phyloP scores from a whole-genome alignment of 2,888 invertebrate species.

The Drosophila algonquin region DNA sequence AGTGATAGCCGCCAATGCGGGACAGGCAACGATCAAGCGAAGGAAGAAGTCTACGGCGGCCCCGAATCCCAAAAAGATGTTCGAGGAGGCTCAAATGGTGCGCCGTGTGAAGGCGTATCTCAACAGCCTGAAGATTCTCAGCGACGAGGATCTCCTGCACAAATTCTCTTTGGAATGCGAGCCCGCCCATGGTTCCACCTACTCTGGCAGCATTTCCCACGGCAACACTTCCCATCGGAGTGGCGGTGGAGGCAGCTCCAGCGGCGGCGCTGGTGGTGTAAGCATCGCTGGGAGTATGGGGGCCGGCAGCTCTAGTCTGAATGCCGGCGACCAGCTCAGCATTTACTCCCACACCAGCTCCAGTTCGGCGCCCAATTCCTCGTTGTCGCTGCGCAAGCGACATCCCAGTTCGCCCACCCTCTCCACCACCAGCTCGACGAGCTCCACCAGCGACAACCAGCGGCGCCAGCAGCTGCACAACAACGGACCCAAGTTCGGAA shows the following conservation, averaged over 20 bases:
- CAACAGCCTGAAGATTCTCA: conserved; percentile 92
- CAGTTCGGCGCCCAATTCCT: conserved; percentile 82
- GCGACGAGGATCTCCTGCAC: conserved; percentile 95
- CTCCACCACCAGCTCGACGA: conserved; percentile 95
- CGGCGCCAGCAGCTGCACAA: conserved; percentile 76
- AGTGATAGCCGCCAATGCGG: conserved; percentile 84
- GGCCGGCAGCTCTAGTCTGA: conserved; percentile 62
- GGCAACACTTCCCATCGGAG: conserved; percentile 68
- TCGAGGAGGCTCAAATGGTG: conserved; percentile 99
- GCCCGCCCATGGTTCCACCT: conserved; percentile 84
- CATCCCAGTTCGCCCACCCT: conserved; percentile 97
- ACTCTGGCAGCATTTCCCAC: conserved; percentile 73
- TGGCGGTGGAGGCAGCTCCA: conserved; percentile 65
- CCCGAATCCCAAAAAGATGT: conserved; percentile 98
- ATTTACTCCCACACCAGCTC: conserved; percentile 84
- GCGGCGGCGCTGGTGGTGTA: conserved; percentile 66
- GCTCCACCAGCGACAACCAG: conserved; percentile 87
- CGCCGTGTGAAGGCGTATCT: conserved; percentile 98
- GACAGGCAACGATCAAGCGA: conserved; percentile 94
- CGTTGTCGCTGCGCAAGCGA: conserved; percentile 87
- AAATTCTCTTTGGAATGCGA: conserved; percentile 96
- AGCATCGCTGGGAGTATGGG: conserved; percentile 64
- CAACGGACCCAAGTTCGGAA: conserved; percentile 87
- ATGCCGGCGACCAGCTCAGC: conserved; percentile 84
- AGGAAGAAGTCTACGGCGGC: conserved; percentile 95